phyloP scores from a whole-genome alignment of 2,888 invertebrate genomes.

The Liopterus haemorrhoidalis region DNA sequence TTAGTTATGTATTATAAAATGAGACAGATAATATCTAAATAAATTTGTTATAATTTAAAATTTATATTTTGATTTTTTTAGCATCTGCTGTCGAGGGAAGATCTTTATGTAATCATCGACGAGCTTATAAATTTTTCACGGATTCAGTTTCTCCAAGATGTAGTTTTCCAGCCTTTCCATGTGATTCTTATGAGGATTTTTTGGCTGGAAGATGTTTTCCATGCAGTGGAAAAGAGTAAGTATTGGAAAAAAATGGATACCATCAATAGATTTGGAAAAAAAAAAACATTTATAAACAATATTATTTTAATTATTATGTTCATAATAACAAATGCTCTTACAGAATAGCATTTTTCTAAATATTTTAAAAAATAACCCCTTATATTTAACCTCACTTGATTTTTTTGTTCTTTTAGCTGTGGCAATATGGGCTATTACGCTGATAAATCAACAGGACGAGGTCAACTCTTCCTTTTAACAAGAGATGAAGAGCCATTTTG shows the following conservation, averaged over 20 bases:
- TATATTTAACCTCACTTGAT: neutral
- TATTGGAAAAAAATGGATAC: neutral
- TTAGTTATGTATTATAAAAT: no score
- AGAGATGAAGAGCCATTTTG: slow-evolving; percentile 90
- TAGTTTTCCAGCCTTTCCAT: slow-evolving; percentile 86
- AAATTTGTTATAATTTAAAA: no score
- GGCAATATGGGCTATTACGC: slow-evolving; percentile 94
- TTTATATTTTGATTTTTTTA: slow-evolving; percentile 37
- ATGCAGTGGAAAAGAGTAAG: slow-evolving; percentile 50
- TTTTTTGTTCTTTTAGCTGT: slow-evolving; percentile 49
- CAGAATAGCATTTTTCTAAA: slow-evolving; percentile 1
- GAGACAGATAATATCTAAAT: no score
- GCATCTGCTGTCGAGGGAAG: slow-evolving; percentile 78
- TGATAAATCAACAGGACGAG: slow-evolving; percentile 73
- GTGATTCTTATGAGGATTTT: slow-evolving; percentile 78
- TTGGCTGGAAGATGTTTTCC: slow-evolving; percentile 72
- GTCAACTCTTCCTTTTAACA: slow-evolving; percentile 82
- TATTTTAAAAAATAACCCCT: neutral
- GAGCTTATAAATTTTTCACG: slow-evolving; percentile 91
- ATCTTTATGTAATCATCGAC: slow-evolving; percentile 85
- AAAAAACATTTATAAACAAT: slow-evolving; percentile 1
- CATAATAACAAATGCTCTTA: neutral
- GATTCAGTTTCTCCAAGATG: slow-evolving; percentile 89
- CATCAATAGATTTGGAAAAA: no score
- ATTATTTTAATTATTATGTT: neutral